Conservation (phyloP, 2,888 invertebrate genomes). For the Hetaerina titia region DNA sequence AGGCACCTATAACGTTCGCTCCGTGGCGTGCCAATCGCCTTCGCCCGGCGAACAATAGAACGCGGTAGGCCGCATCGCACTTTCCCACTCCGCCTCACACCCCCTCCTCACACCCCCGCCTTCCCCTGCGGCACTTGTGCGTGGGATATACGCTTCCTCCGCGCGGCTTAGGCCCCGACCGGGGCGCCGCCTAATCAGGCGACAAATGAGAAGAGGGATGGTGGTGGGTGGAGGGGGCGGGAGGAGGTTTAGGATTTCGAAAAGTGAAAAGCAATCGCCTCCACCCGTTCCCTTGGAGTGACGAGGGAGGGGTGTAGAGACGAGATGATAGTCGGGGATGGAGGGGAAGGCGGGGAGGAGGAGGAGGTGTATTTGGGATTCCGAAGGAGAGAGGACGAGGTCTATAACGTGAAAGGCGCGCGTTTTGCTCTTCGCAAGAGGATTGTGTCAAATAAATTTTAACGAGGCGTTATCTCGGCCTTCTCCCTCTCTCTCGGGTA, state of each 20-base stretch:
- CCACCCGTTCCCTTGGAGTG: neutral
- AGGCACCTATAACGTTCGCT: too few relatives aligned
- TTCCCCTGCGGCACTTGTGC: too few relatives aligned
- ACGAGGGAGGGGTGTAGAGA: neutral
- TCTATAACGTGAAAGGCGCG: neutral
- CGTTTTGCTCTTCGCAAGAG: neutral
- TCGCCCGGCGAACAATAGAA: too few relatives aligned
- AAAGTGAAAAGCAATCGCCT: neutral
- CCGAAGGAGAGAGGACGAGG: neutral
- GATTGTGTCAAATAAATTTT: conserved; percentile 19
- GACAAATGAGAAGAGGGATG: neutral
- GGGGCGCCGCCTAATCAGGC: neutral
- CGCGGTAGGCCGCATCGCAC: too few relatives aligned
- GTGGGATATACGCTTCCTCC: too few relatives aligned
- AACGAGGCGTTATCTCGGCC: neutral
- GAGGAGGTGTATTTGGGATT: neutral
- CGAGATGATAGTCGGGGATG: neutral
- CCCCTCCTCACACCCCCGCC: too few relatives aligned
- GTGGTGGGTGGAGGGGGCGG: neutral
- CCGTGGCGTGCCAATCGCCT: too few relatives aligned
- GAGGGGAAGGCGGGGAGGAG: neutral
- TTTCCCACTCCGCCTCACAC: too few relatives aligned
- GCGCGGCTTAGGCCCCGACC: too few relatives aligned
- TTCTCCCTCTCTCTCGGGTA: neutral
- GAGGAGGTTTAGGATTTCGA: neutral